Conservation (phyloP, 1,140 invertebrate species). For the Matsumurasca onukii region DNA sequence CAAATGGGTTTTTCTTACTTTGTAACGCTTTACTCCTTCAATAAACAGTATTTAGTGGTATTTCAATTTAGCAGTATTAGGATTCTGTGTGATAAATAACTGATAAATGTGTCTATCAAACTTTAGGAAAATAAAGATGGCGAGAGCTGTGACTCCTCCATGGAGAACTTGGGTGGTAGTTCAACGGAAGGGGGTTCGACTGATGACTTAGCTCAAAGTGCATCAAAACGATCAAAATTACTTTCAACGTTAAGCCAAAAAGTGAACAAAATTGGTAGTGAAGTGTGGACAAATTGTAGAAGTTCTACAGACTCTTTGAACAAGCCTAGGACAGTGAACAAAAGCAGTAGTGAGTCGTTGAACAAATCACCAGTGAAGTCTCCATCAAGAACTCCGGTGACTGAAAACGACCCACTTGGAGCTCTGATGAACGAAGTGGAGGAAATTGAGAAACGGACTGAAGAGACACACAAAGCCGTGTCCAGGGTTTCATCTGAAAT, state of each 20-base stretch:
- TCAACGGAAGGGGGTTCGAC: conserved; percentile 29
- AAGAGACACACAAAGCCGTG: conserved; percentile 6
- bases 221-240: conserved; percentile 4
- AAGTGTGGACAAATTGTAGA: conserved; percentile 10
- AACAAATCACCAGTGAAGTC: conserved; percentile 52
- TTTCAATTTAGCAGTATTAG: too few relatives aligned
- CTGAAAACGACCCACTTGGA: conserved; percentile 88
- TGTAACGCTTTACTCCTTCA: too few relatives aligned
- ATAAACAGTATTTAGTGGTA: too few relatives aligned
- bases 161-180: conserved; percentile 39
- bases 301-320: conserved; percentile 9
- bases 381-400: conserved; percentile 74
- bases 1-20: too few relatives aligned
- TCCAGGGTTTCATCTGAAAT: conserved; percentile 39
- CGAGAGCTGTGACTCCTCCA: conserved; percentile 39
- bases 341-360: conserved; percentile 32
- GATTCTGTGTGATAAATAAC: too few relatives aligned
- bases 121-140: conserved; percentile 21
- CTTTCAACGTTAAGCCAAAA: neutral
- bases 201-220: conserved; percentile 34
- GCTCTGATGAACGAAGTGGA: conserved; percentile 61
- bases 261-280: conserved; percentile 16
- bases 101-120: too few relatives aligned
- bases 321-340: conserved; percentile 3
- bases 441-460: conserved; percentile 35